A percentile compares a stretch with the other conserved stretches of the same genome.
Evolutionary conservation across 92 coral and sea anemone genomes (phyloP).

Genomic region (Zoanthus gigantus): DNA sequence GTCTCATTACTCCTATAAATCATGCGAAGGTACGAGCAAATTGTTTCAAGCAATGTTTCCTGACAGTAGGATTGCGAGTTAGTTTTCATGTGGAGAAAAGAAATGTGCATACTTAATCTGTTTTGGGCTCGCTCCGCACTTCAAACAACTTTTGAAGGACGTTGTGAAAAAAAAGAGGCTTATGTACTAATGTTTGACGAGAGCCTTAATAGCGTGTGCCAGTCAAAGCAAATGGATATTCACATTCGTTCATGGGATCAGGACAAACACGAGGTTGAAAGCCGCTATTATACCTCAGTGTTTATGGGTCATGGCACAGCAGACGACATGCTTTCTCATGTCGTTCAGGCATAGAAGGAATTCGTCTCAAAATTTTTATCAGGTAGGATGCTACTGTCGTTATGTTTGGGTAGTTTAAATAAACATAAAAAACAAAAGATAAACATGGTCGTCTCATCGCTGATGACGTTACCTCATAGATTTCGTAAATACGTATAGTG

Average conservation of each 20-base stretch:
- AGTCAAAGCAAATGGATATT: conserved; percentile 69
- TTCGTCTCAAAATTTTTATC: not conserved
- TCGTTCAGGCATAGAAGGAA: conserved; percentile 60
- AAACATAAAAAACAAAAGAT: too few species aligned
- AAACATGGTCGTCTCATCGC: too few species aligned
- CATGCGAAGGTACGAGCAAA: conserved; percentile 50
- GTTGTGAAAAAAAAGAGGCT: conserved; percentile 51
- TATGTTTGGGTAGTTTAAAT: too few species aligned
- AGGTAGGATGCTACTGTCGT: too few species aligned
- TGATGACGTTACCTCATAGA: too few species aligned
- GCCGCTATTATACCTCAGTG: conserved; percentile 58
- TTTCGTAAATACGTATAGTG: too few species aligned
- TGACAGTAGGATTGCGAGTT: conserved; percentile 60
- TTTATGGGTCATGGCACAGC: conserved; percentile 74
- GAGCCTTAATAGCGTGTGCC: conserved; percentile 55
- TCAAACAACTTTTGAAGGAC: conserved; percentile 57
- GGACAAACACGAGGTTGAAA: conserved; percentile 62
- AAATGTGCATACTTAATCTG: conserved; percentile 68
- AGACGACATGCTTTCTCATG: conserved; percentile 64
- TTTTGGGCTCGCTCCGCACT: conserved; percentile 64
- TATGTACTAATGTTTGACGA: conserved; percentile 67
- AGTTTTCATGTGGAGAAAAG: conserved; percentile 63
- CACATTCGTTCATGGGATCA: conserved; percentile 60
- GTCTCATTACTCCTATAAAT: conserved; percentile 69
- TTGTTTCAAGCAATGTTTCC: conserved; percentile 67